phyloP scores from a whole-genome alignment of 2,797 vertebrate genomes.

The Cyclopterus lumpus region DNA sequence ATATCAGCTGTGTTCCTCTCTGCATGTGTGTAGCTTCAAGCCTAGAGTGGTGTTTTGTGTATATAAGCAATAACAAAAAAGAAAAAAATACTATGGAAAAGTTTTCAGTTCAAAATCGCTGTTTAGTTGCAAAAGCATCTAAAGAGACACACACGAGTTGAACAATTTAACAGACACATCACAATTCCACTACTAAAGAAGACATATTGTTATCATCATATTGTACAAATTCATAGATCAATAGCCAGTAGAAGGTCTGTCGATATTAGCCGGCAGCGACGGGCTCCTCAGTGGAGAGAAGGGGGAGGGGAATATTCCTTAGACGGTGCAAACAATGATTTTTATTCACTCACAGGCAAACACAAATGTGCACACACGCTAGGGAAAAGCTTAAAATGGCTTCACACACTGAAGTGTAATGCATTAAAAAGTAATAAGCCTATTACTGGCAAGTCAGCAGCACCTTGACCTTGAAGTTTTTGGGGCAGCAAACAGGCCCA shows the following conservation, averaged over 20 bases:
- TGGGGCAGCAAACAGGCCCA: slow-evolving; percentile 12
- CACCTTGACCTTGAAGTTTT: slow-evolving; percentile 54
- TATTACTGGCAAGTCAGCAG: slow-evolving; percentile 50
- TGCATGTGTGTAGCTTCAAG: slow-evolving; percentile 29
- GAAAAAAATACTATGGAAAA: neutral
- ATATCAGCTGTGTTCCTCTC: slow-evolving; percentile 5
- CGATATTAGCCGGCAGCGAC: slow-evolving; percentile 68
- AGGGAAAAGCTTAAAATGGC: slow-evolving; percentile 57
- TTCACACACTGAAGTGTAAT: slow-evolving; percentile 40
- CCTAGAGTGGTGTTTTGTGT: neutral
- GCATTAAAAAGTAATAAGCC: slow-evolving; percentile 46
- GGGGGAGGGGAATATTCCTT: slow-evolving; percentile 51
- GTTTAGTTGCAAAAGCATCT: neutral
- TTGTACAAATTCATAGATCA: slow-evolving; percentile 80
- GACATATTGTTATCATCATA: slow-evolving; percentile 67
- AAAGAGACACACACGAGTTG: neutral
- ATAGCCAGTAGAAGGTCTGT: slow-evolving; percentile 71
- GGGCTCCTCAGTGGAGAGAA: slow-evolving; percentile 36
- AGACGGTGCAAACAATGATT: slow-evolving; percentile 64
- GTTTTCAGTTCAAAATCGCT: neutral
- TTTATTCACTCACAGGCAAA: slow-evolving; percentile 64
- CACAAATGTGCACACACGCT: slow-evolving; percentile 54
- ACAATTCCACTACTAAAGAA: slow-evolving; percentile 44
- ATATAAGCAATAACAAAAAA: neutral
- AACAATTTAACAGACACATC: slow-evolving; percentile 52